A percentile compares a stretch with the other conserved stretches of the same genome.
Evolutionary conservation across 2,797 vertebrate species (phyloP).

Genomic region (Scolopax bukidnonensis): DNA sequence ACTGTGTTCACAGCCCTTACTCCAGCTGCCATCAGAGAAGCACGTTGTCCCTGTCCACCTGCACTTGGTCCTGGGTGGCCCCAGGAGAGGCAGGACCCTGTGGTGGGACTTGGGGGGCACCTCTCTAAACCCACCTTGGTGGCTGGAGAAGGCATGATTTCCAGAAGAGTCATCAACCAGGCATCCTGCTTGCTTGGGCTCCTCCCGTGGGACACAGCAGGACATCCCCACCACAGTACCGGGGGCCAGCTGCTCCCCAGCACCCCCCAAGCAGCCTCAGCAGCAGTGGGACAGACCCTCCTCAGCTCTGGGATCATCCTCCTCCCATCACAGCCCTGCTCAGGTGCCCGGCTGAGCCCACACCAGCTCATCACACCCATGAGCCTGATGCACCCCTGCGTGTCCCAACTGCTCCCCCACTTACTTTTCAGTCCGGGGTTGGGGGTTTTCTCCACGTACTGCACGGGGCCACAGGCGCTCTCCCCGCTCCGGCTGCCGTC

Average conservation of each 20-base stretch:
- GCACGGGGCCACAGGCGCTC: constrained; percentile 79
- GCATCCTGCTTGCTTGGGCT: not conserved
- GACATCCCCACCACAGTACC: not conserved
- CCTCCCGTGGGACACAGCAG: accelerated
- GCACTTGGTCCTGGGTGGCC: not conserved
- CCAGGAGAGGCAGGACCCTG: no score
- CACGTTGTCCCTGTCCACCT: accelerated
- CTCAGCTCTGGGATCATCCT: not conserved
- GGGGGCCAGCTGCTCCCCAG: not conserved
- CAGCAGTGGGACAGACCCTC: not conserved
- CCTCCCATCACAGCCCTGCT: not conserved
- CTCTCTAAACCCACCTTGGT: not conserved
- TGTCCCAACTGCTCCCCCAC: not conserved
- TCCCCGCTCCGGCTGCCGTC: constrained; percentile 73
- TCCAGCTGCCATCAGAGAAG: not conserved
- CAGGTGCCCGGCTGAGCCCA: not conserved
- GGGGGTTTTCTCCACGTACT: constrained; percentile 90
- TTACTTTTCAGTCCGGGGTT: constrained; percentile 87
- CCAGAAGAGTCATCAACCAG: not conserved
- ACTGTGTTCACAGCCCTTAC: not conserved
- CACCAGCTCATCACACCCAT: not conserved
- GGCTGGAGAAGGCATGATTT: not conserved
- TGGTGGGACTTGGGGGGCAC: accelerated
- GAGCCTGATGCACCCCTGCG: accelerated
- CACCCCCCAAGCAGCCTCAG: not conserved